Percentiles rank a stretch among this genome's conserved stretches.
Evolutionary conservation across 2,113 vertebrate species (phyloP).

Genomic region (Willisornis vidua): DNA sequence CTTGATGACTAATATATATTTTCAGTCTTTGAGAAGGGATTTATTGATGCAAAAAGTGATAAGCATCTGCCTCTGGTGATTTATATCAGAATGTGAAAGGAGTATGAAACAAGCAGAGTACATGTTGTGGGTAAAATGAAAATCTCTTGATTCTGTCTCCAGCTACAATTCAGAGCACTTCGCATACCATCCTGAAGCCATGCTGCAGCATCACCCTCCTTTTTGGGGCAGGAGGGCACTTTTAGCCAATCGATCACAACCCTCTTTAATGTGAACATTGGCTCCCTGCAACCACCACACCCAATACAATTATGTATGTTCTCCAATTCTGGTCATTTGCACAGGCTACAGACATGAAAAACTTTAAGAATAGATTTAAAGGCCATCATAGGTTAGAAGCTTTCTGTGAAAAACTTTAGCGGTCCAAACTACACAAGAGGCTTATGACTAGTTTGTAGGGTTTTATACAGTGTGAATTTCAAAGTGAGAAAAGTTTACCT

Average conservation of each 20-base stretch:
- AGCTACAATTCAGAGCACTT: constrained; percentile 25
- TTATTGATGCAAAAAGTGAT: constrained; percentile 66
- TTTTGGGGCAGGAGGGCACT: not conserved
- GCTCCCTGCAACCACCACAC: not conserved
- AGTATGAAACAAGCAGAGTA: constrained; percentile 48
- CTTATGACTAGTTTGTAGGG: not conserved
- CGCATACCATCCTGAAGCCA: not conserved
- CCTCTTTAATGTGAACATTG: fast-evolving
- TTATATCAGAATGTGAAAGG: constrained; percentile 51
- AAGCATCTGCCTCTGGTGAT: constrained; percentile 54
- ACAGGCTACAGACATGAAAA: not conserved
- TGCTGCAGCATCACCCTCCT: not conserved
- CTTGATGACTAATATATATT: constrained; percentile 51
- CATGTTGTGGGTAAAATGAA: constrained; percentile 33
- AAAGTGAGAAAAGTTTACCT: not conserved
- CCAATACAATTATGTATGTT: not conserved
- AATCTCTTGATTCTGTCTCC: constrained; percentile 50
- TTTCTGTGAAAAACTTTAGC: not conserved
- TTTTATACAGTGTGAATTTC: not conserved
- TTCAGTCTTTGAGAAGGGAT: constrained; percentile 62
- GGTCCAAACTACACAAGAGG: not conserved
- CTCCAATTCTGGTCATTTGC: not conserved
- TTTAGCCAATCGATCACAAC: not conserved
- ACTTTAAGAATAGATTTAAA: not conserved
- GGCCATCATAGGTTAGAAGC: not conserved